A percentile compares a stretch with the other conserved stretches of the same genome.
These are phyloP conservation scores for Ceratothoa steindachneri DNA, from an alignment of 2,888 invertebrate species.

Conservation along the genomic window DNA sequence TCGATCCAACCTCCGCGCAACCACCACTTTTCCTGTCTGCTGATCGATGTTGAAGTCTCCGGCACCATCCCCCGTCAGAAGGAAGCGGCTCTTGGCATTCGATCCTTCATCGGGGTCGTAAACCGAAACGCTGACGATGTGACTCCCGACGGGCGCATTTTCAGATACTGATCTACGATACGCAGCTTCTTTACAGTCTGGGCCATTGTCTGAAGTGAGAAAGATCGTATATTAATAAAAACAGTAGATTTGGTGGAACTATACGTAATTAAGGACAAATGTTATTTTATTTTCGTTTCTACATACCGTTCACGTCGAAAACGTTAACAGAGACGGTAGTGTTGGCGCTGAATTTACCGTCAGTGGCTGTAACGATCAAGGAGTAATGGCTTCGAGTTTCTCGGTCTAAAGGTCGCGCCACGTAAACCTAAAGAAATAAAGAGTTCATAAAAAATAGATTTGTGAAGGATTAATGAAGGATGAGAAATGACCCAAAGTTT, in stretches of 20 bases:
- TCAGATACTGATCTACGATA: constrained; percentile 64
- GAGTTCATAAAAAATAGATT: too few relatives aligned
- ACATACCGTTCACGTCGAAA: constrained; percentile 64
- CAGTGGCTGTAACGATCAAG: constrained; percentile 80
- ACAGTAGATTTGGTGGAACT: too few relatives aligned
- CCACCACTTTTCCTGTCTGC: constrained; percentile 75
- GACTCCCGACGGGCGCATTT: constrained; percentile 69
- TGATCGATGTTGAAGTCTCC: constrained; percentile 71
- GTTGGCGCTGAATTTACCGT: constrained; percentile 80
- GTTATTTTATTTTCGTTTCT: neutral
- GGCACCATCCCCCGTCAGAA: constrained; percentile 30
- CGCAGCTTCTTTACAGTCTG: constrained; percentile 33
- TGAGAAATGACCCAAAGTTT: too few relatives aligned
- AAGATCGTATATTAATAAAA: too few relatives aligned
- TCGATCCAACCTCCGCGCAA: constrained; percentile 62
- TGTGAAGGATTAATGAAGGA: too few relatives aligned
- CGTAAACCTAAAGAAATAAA: constrained; percentile 61
- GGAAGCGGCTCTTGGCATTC: constrained; percentile 25
- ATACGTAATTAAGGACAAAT: neutral
- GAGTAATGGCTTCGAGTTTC: constrained; percentile 71
- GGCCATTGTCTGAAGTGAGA: constrained; percentile 41
- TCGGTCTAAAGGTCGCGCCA: constrained; percentile 75
- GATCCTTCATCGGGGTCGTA: constrained; percentile 41
- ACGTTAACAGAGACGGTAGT: constrained; percentile 70
- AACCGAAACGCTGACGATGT: constrained; percentile 48